Evolutionary conservation across 2,113 vertebrate species (phyloP).

Genomic region (Erythrocercus mccallii): DNA sequence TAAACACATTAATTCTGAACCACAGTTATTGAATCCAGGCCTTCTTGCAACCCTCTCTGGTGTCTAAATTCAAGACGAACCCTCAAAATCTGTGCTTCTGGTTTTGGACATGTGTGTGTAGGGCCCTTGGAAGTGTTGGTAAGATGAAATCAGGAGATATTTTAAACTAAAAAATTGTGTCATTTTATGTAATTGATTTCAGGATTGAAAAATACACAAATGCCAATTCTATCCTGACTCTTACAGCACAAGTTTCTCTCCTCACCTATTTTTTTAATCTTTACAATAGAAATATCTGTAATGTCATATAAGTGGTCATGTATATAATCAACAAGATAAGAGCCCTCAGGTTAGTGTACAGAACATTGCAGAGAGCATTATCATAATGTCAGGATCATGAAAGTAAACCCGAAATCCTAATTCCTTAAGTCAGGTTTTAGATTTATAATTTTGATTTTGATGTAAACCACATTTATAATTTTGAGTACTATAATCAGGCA

Average conservation of each 20-base stretch:
- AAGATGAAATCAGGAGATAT: neutral
- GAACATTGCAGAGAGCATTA: neutral
- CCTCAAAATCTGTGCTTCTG: neutral
- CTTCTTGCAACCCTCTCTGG: neutral
- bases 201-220: neutral
- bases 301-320: neutral
- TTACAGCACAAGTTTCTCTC: neutral
- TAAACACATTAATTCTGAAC: neutral
- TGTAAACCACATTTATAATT: neutral
- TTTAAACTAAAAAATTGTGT: neutral
- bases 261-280: neutral
- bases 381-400: neutral
- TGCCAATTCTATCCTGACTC: neutral
- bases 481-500: neutral
- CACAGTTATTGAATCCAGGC: neutral
- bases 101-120: accelerated
- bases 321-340: neutral
- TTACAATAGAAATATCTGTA: neutral
- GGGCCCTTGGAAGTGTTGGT: neutral
- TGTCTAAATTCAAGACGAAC: neutral
- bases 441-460: neutral
- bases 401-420: neutral
- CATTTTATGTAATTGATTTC: neutral
- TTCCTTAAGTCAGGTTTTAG: neutral
- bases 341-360: neutral